Base-by-base conservation (phyloP, 2,113 vertebrate species). In the Fregata magnificens region DNA sequence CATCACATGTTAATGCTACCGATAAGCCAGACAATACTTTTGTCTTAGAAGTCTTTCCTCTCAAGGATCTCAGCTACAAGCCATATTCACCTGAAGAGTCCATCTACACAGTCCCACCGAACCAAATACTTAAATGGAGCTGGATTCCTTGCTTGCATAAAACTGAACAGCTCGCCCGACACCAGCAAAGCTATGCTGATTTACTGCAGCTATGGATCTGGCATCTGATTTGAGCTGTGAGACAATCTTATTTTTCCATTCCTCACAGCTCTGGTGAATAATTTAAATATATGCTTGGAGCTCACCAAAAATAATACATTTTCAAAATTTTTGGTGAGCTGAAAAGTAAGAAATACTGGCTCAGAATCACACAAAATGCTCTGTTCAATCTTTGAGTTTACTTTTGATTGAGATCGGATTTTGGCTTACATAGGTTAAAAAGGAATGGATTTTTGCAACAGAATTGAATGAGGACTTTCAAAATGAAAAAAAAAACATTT, bases 141-240 rank as follows among this genome's bases (percentile, higher is more conserved):
- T 67, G 85, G 76, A 80, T 80, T 81, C 71, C 63, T 62, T 15
- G 25, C 82, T 67, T 40, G 58, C 49, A 55, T 7, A 69, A 70
- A 89, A 24, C 52, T 42, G 32, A 88, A 29, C 4, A 72, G 56
- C 58, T 90, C 6, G 7, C 63, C 63, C 0, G 32, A 66, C 71
- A 88, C 44, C 79, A 63, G 85, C 78, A 76, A 34, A 76, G 78
- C 74, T 56, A 6, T 0, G 8, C 56, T 95, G 90, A 95, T 94
- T 95, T 95, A 94, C 78, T 93, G 96, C 91, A 94, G 89, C 73
- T 55, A 61, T 32, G 92, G 78, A 56, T 49, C 95, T 96, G 95
- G 78, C 73, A 69, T 82, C 78, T 72, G 47, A 87, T 91, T 69
- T 82, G 84, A 96, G 91, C 84, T 85, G 69, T 76, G 65, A 88